Base-by-base conservation (phyloP, 2,797 vertebrate genomes). In the Poeciliopsis gracilis region DNA sequence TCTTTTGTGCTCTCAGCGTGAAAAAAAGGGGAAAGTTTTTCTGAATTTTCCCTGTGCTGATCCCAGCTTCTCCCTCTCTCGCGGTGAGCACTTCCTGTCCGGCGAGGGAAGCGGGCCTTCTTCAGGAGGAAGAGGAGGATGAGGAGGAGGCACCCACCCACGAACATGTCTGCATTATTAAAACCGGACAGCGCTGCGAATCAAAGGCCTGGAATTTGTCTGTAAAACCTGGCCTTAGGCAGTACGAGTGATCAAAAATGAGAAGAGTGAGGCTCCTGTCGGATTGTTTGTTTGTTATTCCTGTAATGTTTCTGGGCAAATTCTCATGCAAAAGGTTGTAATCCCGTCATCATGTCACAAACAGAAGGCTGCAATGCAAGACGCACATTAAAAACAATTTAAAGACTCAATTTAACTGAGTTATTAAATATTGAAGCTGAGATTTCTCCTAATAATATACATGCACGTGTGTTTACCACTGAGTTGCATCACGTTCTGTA, bases 1-100 rank as follows among this genome's bases (percentile, higher is more conserved):
- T 97, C 94, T 96, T 98, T 98, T 98, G 94, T 97, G 97, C 96
- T 97, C 96, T 94, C 96, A 95, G 95, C 95, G 81, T 96, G 96
- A 97, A 96, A 96, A 80, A n/a, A n/a, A 59, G 9, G 38, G 20
- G 0, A 76, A 36, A 77, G 85, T 89, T 86, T 86, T 90, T 84
- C 33, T 23, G 30, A 30, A 63, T 78, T 53, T 28, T 55, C 33
- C 77, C 67, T 25, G 69, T 86, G 67, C 93, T 93, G 94, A 94
- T 79, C 82, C 96, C 95, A 20, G 93, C 94, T 93, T 70, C 53
- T 81, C 95, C 95, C 63, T 95, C 95, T 88, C 95, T 95, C 96
- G 96, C 94, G 87, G 85, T 87, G 80, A 90, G 83, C 90, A 82
- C 92, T 97, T 95, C 96, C 96, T 95, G 92, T 94, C 91, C 74